These are phyloP conservation scores for Euura lappo DNA, from an alignment of 1,140 invertebrate genomes.

Conservation along the genomic window DNA sequence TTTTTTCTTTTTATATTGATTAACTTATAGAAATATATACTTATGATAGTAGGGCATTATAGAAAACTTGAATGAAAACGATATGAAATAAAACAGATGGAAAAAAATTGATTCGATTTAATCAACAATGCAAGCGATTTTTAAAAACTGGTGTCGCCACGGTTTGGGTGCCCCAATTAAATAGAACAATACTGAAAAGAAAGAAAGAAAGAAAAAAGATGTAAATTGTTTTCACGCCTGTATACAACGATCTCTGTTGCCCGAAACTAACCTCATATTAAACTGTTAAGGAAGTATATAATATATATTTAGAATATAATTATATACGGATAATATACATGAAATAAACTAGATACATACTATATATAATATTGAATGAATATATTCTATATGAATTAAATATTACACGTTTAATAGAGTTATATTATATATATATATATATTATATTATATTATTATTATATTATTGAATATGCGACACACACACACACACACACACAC, in stretches of 20 bases:
- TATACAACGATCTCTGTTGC: constrained; percentile 51
- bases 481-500: not conserved
- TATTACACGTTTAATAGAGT: no score
- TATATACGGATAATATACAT: no score
- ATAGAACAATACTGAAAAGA: not conserved
- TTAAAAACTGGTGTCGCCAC: not conserved
- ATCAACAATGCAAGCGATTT: constrained; percentile 4
- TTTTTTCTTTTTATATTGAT: no score
- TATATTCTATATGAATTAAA: no score
- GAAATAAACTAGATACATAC: no score
- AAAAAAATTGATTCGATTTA: not conserved
- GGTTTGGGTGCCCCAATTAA: not conserved
- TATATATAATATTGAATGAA: no score
- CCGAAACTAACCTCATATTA: constrained; percentile 43
- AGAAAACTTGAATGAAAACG: not conserved
- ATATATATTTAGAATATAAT: not conserved
- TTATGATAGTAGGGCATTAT: no score
- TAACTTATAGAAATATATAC: no score
- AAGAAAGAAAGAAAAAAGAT: no score
- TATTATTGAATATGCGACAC: not conserved
- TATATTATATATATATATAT: no score
- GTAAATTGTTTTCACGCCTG: constrained; percentile 22
- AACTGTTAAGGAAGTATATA: constrained; percentile 29
- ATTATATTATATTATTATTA: no score
- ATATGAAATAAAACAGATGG: not conserved